Conservation (phyloP, 2,888 invertebrate genomes). For the Loripinus fragilis region DNA sequence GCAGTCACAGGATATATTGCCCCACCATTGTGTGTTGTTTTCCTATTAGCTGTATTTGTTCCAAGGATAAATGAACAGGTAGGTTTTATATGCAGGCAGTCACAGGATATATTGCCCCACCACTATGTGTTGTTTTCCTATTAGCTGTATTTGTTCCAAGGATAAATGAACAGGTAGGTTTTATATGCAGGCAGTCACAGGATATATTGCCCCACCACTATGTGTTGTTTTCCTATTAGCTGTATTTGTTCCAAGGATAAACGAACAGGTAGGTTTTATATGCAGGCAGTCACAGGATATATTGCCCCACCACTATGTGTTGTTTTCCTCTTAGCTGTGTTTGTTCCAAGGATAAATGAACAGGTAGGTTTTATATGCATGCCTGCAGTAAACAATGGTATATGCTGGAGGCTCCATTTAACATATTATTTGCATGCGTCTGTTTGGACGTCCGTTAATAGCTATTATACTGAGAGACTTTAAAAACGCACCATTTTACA, state of each 20-base stretch:
- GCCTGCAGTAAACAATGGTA: too few species aligned
- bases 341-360: slow-evolving; percentile 75
- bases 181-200: slow-evolving; percentile 78
- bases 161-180: slow-evolving; percentile 75
- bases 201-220: slow-evolving; percentile 77
- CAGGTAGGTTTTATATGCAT: too few species aligned
- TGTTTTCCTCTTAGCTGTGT: slow-evolving; percentile 73
- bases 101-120: slow-evolving; percentile 77
- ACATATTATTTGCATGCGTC: too few species aligned
- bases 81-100: slow-evolving; percentile 78
- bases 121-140: slow-evolving; percentile 75
- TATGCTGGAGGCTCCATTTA: too few species aligned
- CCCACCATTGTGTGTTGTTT: slow-evolving; percentile 75
- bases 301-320: slow-evolving; percentile 76
- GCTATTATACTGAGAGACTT: too few species aligned
- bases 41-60: slow-evolving; percentile 73
- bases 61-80: slow-evolving; percentile 75
- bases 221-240: slow-evolving; percentile 74
- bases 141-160: slow-evolving; percentile 74
- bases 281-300: slow-evolving; percentile 78
- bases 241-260: slow-evolving; percentile 73
- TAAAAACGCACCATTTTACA: too few species aligned
- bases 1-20: slow-evolving; percentile 77
- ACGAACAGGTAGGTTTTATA: slow-evolving; percentile 78
- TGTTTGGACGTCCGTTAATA: too few species aligned